Evolutionary conservation across 2,113 vertebrate species (phyloP).

Genomic region (Agapornis roseicollis): DNA sequence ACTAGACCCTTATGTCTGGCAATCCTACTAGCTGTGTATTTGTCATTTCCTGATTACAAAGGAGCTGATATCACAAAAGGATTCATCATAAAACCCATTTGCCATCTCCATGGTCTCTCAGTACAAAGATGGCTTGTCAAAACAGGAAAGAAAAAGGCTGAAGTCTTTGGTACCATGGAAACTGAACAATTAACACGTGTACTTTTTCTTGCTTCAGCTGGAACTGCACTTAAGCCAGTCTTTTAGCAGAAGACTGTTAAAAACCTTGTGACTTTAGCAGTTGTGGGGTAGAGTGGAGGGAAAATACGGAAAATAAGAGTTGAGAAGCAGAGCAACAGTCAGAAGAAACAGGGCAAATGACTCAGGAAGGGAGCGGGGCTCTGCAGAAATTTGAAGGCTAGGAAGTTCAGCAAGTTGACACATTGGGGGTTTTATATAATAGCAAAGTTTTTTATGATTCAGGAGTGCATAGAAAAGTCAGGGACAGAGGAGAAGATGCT

Average conservation of each 20-base stretch:
- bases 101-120: background rate
- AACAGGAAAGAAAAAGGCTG: background rate
- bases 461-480: background rate
- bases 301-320: background rate
- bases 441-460: background rate
- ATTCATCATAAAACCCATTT: conserved; percentile 19
- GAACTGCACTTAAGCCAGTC: background rate
- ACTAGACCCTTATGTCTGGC: background rate
- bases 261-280: background rate
- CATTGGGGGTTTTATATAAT: fast-evolving
- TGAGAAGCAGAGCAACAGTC: background rate
- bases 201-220: background rate
- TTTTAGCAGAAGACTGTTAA: background rate
- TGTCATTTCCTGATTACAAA: background rate
- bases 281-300: background rate
- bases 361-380: background rate
- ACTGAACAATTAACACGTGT: background rate
- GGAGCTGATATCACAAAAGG: background rate
- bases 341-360: background rate
- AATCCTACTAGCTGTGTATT: background rate
- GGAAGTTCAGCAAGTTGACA: background rate
- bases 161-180: conserved; percentile 45
- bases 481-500: background rate
- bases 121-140: background rate
- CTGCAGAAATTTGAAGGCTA: background rate